These are phyloP conservation scores for Riparia riparia DNA, from an alignment of 2,113 vertebrate genomes.

Conservation along the genomic window DNA sequence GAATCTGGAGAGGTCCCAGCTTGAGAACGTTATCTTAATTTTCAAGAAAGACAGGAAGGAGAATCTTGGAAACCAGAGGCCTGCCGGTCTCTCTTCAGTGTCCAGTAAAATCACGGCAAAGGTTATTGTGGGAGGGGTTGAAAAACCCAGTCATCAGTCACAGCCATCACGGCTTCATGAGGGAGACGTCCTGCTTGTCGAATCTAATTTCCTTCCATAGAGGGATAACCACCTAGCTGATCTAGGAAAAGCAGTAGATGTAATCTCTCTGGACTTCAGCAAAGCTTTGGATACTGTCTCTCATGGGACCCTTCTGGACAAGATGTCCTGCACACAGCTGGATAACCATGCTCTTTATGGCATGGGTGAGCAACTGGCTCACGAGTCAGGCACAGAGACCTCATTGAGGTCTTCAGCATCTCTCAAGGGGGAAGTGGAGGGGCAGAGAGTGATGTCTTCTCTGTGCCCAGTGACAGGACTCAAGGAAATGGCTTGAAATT, in stretches of 20 bases:
- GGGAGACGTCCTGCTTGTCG: neutral
- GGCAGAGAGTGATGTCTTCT: neutral
- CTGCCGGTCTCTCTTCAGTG: neutral
- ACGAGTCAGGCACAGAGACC: accelerated
- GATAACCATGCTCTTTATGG: too few species aligned
- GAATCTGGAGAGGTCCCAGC: neutral
- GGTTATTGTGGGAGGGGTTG: neutral
- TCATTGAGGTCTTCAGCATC: neutral
- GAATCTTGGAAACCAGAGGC: too few species aligned
- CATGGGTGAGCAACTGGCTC: neutral
- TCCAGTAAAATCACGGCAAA: neutral
- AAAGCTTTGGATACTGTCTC: neutral
- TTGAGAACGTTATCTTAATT: neutral
- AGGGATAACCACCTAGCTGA: neutral
- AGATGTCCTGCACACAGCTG: neutral
- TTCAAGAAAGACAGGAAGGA: neutral
- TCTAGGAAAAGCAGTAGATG: neutral
- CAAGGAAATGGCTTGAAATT: neutral
- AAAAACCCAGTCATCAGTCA: neutral
- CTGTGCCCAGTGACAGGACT: neutral
- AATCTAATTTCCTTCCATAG: neutral
- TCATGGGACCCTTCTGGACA: neutral
- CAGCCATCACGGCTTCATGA: accelerated
- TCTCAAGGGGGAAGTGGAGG: neutral
- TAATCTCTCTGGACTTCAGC: neutral